Percentiles rank a stretch among this genome's conserved stretches.
These are phyloP conservation scores for Grus americana DNA, from an alignment of 2,113 vertebrate genomes.

Conservation along the genomic window DNA sequence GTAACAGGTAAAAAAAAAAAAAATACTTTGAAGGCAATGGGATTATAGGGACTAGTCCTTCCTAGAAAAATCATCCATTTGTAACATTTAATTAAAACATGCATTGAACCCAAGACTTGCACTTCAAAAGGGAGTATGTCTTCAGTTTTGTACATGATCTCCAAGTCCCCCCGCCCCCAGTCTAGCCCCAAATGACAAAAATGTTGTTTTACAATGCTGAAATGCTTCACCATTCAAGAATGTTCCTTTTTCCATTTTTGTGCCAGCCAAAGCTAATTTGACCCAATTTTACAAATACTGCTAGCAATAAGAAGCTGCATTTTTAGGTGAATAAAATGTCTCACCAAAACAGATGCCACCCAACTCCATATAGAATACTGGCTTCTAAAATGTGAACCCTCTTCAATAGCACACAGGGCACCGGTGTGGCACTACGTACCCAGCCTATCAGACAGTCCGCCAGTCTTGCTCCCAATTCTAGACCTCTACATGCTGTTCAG, in stretches of 20 bases:
- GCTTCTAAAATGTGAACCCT: neutral
- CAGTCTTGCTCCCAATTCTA: neutral
- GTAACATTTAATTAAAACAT: neutral
- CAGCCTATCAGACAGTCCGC: neutral
- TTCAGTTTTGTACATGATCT: neutral
- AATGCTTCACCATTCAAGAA: neutral
- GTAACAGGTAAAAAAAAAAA: neutral
- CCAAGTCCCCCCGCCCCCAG: neutral
- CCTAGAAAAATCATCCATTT: neutral
- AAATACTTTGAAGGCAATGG: neutral
- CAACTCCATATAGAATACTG: neutral
- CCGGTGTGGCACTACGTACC: neutral
- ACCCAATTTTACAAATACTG: neutral
- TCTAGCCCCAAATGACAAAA: neutral
- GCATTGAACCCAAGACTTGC: neutral
- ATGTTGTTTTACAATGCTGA: neutral
- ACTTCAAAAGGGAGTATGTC: neutral
- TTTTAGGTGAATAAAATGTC: neutral
- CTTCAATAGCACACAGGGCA: neutral
- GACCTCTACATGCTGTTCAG: neutral
- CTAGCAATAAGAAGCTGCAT: neutral
- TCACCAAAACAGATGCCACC: neutral
- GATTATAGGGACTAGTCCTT: neutral
- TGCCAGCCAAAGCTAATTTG: neutral
- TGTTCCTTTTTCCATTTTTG: neutral